Base-by-base conservation (phyloP, 2,113 vertebrate genomes). In the Clarias macrocephalus region DNA sequence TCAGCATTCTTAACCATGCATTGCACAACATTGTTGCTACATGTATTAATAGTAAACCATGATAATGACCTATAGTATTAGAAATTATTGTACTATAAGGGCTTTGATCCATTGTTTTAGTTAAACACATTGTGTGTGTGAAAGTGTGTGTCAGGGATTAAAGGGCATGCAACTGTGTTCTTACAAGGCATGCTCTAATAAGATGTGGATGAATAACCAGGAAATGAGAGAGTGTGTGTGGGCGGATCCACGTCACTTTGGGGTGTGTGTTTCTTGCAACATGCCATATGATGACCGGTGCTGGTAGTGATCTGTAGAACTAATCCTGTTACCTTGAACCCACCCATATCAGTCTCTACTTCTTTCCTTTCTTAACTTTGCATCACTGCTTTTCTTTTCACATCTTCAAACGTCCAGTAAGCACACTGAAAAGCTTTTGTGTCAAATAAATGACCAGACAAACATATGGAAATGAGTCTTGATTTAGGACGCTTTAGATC, bases 321-420 rank as follows among this genome's bases (percentile, higher is more conserved):
- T 91, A 92, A 91, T 91, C 90, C 90, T 73, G 85, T 92, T 92
- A 86, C 75, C 30, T 66, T n/a, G 18, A 42, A 65, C 52, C 79
- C 60, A 37, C 88, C 66, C 28, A n/a, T 60, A 65, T 54, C 59
- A 63, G n/a, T 16, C 23, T 30, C n/a, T 30, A 18, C 11, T 48
- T 65, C 11, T 56, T 15, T n/a, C 30, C 33, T 56, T 83, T 83
- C 70, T 80, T 75, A 75, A 48, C 37, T 54, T 54, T 56, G 79
- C 60, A 52, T 81, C 63, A 59, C 54, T 66, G 33, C 1, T 66
- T 60, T 68, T 66, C 73, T 83, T 85, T 60, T 76, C 79, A 81
- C 19, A 59, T 42, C 28, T 66, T 85, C 56, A 48, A 76, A 60
- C 60, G 12, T 56, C 3, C 84, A 84, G 15, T 59, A 68, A 62